phyloP scores from a whole-genome alignment of 2,113 vertebrate species.

The Chlorodrepanis virens region DNA sequence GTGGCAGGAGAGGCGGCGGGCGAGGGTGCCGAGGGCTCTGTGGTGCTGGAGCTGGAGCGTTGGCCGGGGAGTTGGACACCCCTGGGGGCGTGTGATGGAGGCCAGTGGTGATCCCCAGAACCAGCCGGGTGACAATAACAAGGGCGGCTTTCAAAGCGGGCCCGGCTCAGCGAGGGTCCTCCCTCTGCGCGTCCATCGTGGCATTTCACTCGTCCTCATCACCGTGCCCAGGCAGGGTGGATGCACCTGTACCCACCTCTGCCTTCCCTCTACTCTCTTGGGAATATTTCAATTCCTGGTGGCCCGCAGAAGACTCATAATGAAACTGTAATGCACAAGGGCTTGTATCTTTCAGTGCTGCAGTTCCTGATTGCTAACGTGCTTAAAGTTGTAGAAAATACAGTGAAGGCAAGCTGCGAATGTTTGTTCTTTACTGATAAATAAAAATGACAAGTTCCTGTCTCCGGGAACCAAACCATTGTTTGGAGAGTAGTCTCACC shows the following conservation, averaged over 20 bases:
- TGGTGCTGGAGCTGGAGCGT: not conserved
- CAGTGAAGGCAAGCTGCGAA: not conserved
- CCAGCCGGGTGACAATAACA: rapidly evolving
- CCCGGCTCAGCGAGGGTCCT: rapidly evolving
- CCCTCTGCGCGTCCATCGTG: rapidly evolving
- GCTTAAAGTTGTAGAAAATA: not conserved
- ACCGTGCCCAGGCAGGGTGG: not conserved
- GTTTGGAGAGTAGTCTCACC: not conserved
- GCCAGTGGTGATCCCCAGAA: rapidly evolving
- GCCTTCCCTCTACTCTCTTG: too few species aligned
- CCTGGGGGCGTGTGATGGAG: rapidly evolving
- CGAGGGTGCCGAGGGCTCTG: too few species aligned
- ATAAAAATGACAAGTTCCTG: not conserved
- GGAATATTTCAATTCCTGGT: not conserved
- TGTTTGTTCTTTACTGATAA: not conserved
- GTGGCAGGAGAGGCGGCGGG: not conserved
- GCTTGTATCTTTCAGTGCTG: not conserved
- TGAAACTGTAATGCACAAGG: rapidly evolving
- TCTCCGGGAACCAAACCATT: not conserved
- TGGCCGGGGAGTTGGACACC: not conserved
- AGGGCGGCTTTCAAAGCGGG: rapidly evolving
- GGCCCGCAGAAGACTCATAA: rapidly evolving
- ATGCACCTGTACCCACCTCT: not conserved
- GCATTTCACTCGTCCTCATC: rapidly evolving
- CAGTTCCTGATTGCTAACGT: rapidly evolving